A percentile compares a stretch with the other conserved stretches of the same genome.
Conservation (phyloP, 2,888 invertebrate species). For the Octodonta nipae region DNA sequence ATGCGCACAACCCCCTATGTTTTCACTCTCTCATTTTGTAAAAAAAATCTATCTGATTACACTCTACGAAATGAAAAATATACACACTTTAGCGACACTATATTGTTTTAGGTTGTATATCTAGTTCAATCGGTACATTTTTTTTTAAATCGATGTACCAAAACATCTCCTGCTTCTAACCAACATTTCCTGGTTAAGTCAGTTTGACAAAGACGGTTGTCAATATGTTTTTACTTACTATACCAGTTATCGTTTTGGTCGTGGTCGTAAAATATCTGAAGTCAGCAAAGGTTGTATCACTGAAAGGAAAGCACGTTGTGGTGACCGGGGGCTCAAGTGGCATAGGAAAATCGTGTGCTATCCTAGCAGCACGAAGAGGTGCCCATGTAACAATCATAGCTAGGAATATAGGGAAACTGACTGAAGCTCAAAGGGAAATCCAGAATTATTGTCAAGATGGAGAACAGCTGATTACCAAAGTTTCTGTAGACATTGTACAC, state of each 20-base stretch:
- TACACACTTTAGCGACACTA: no score
- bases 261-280: constrained; percentile 6
- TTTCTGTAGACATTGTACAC: constrained; percentile 56
- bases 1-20: no score
- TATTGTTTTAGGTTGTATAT: no score
- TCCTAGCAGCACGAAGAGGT: constrained; percentile 62
- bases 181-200: no score
- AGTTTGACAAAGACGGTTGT: no score
- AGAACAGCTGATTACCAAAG: constrained; percentile 47
- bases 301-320: constrained; percentile 48
- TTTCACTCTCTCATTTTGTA: no score
- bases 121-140: no score
- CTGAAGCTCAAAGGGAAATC: constrained; percentile 49
- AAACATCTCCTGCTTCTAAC: no score
- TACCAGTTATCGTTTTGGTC: constrained; percentile 7
- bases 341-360: constrained; percentile 76
- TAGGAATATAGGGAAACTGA: constrained; percentile 57
- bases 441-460: constrained; percentile 35
- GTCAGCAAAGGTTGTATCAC: constrained; percentile 25
- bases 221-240: constrained; percentile 8
- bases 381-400: constrained; percentile 87
- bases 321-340: constrained; percentile 93
- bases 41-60: no score
- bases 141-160: no score
- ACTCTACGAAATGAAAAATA: no score